phyloP scores from a whole-genome alignment of 2,888 invertebrate species.

The Diloba caeruleocephala region DNA sequence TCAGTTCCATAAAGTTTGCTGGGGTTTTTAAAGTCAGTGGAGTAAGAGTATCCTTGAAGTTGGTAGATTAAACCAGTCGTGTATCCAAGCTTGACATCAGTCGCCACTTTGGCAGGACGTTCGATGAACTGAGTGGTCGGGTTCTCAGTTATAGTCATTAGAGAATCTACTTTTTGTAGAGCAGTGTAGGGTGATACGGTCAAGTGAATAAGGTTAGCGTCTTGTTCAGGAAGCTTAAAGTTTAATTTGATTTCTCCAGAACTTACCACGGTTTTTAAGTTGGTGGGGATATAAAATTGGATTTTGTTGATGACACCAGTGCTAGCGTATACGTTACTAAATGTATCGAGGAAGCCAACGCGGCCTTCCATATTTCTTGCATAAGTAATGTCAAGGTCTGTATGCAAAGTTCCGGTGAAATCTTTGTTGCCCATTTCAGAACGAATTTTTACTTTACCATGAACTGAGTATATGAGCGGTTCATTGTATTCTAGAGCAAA shows the following conservation, averaged over 20 bases:
- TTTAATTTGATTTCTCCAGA: conserved; percentile 79
- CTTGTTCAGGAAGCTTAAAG: conserved; percentile 82
- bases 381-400: conserved; percentile 81
- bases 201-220: conserved; percentile 84
- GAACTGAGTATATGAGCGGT: conserved; percentile 65
- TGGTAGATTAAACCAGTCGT: conserved; percentile 86
- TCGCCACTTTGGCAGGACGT: conserved; percentile 67
- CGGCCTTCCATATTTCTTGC: conserved; percentile 89
- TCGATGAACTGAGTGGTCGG: conserved; percentile 80
- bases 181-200: conserved; percentile 91
- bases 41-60: conserved; percentile 86
- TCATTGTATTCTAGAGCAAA: conserved; percentile 90
- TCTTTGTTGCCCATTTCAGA: too few relatives aligned
- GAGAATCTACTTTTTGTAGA: conserved; percentile 85
- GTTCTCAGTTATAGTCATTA: conserved; percentile 84
- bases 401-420: conserved; percentile 65
- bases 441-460: too few relatives aligned
- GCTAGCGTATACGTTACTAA: conserved; percentile 89
- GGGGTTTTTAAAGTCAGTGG: conserved; percentile 76
- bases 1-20: conserved; percentile 60
- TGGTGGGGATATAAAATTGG: conserved; percentile 89
- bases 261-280: conserved; percentile 80
- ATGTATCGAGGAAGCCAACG: conserved; percentile 90
- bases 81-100: conserved; percentile 79
- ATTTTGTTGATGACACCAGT: conserved; percentile 90